Percentiles rank a stretch among this genome's conserved stretches.
phyloP scores from a whole-genome alignment of 64 coral and sea anemone genomes.

The Montipora capricornis region DNA sequence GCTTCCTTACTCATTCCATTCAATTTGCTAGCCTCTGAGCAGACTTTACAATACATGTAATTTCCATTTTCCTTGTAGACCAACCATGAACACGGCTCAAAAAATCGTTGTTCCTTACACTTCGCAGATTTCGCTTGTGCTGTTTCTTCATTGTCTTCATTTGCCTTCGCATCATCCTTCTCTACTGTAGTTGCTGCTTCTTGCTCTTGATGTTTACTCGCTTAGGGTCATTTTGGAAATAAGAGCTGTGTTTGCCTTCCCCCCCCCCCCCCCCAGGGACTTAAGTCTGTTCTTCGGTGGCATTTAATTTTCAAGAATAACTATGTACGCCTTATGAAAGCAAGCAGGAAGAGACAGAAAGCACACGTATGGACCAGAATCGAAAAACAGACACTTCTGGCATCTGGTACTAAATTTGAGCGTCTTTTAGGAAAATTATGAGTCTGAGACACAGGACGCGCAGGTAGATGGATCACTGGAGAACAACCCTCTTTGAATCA shows the following conservation, averaged over 20 bases:
- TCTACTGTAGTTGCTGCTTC: not conserved
- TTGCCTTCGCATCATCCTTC: not conserved
- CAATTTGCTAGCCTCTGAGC: not conserved
- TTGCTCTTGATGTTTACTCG: not conserved
- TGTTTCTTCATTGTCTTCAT: constrained; percentile 12
- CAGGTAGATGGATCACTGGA: too few relatives aligned
- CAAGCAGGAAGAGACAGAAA: constrained; percentile 30
- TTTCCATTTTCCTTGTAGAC: too few relatives aligned
- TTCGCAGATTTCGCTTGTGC: not conserved
- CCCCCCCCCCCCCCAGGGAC: constrained; percentile 2
- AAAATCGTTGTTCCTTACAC: constrained; percentile 16
- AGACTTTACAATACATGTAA: too few relatives aligned
- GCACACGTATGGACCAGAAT: not conserved
- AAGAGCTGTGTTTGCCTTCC: not conserved
- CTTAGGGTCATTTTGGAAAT: not conserved
- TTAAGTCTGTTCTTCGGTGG: not conserved
- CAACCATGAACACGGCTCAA: constrained; percentile 10
- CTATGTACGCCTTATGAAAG: constrained; percentile 8
- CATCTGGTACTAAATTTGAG: too few relatives aligned
- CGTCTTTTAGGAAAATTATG: too few relatives aligned
- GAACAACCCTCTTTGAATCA: too few relatives aligned
- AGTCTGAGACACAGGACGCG: too few relatives aligned
- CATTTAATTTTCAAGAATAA: constrained; percentile 21
- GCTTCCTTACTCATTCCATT: not conserved
- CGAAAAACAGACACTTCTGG: too few relatives aligned